These are phyloP conservation scores for Drosophila albomicans DNA, from an alignment of 1,140 invertebrate genomes.

Conservation along the genomic window DNA sequence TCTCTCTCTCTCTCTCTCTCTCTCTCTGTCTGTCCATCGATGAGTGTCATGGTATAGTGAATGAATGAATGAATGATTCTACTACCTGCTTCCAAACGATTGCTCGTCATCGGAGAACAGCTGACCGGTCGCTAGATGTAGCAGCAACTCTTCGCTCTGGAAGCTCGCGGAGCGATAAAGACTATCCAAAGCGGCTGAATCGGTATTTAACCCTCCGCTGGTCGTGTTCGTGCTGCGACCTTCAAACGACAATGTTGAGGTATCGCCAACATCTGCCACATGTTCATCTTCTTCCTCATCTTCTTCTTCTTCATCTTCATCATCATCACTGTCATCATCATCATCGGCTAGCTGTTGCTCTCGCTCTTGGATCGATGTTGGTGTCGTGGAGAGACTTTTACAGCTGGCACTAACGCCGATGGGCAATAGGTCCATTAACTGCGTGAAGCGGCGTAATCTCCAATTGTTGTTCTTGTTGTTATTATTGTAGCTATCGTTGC, in stretches of 20 bases:
- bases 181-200: slow-evolving; percentile 27
- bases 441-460: slow-evolving; percentile 41
- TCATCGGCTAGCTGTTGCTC: slow-evolving; percentile 11
- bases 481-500: slow-evolving; percentile 16
- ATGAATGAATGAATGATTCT: slow-evolving; percentile 4
- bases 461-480: slow-evolving; percentile 35
- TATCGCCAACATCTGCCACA: slow-evolving; percentile 12
- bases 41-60: not conserved
- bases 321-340: not conserved
- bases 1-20: not conserved
- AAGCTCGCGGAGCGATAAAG: slow-evolving; percentile 53
- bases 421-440: slow-evolving; percentile 58
- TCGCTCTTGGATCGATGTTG: not conserved
- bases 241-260: slow-evolving; percentile 5
- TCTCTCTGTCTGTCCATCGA: not conserved
- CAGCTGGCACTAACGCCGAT: slow-evolving; percentile 38
- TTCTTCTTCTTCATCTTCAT: no score
- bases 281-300: no score
- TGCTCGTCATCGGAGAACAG: slow-evolving; percentile 37
- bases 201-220: slow-evolving; percentile 17
- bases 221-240: not conserved
- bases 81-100: slow-evolving; percentile 57
- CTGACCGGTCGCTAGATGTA: slow-evolving; percentile 57
- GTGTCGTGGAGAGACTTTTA: slow-evolving; percentile 26
- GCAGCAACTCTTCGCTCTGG: slow-evolving; percentile 64